Evolutionary conservation across 2,888 invertebrate species (phyloP), one percentile per base, ranked within the genome.

Genomic region (Oscheius myriophilus): DNA sequence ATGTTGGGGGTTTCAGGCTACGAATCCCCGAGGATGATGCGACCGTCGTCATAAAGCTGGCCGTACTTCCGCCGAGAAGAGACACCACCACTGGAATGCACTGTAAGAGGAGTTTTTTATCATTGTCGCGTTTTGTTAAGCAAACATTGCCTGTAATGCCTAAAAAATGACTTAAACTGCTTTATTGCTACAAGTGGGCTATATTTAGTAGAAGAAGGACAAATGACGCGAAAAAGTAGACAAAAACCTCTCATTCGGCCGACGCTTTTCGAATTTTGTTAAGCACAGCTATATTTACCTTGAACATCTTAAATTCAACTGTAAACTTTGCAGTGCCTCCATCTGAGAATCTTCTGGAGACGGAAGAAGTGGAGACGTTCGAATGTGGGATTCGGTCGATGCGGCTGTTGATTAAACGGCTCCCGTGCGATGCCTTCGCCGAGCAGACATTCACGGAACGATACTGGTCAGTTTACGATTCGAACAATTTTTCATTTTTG

Each of bases 21-120:
- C 58, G 66, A 57, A n/a, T 78, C 12, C 59, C 78, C 0, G 49
- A 70, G 0, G 52, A 68, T 14, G 67, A 70, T 12, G 45, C 63
- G 9, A 54, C 61, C 46, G 49, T 67, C 0, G 58, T 73, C 12
- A 41, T 75, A 23, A 59, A 67, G n/a, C 54, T 75, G 1, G 59
- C 68, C 11, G 78, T 75, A 18, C 64, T 78, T 4, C 71, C 68
- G 45, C 59, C 69, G 7, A 43, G 75, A 39, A 63, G 59, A 45
- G 61, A 54, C 65, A 72, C 46, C 0, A n/a, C 43, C 9, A 46
- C 57, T 12, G 33, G 39, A 41, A 57, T 66, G 33, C 58, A 66
- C 49, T 16, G 23, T 33, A 9, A 33, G 33, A 6, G 33, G 33
- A 6, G 3, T 33, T 9, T 9, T 33, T 33, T 33, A 6, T 33